A percentile compares a stretch with the other conserved stretches of the same genome.
These are phyloP conservation scores for Hycleus phaleratus DNA, from an alignment of 1,140 invertebrate species.

Conservation along the genomic window DNA sequence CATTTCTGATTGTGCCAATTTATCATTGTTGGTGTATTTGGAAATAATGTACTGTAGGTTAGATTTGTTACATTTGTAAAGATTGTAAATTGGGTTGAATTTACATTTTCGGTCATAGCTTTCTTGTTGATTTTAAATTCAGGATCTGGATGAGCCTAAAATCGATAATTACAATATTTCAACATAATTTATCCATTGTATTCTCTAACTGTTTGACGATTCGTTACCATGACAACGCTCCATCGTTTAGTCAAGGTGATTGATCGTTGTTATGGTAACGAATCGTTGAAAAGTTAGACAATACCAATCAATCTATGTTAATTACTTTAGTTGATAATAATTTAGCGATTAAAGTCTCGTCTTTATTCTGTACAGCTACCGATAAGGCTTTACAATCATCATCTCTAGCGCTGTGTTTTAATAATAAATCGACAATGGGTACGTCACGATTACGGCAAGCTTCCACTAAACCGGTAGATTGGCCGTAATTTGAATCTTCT, in stretches of 20 bases:
- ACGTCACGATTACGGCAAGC: slow-evolving; percentile 61
- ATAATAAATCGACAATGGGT: slow-evolving; percentile 59
- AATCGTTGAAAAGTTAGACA: too few relatives aligned
- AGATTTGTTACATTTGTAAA: slow-evolving; percentile 55
- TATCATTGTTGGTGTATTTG: slow-evolving; percentile 81
- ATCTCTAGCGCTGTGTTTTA: slow-evolving; percentile 82
- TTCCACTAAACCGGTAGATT: slow-evolving; percentile 60
- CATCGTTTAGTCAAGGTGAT: too few relatives aligned
- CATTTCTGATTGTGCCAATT: slow-evolving; percentile 88
- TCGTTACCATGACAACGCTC: too few relatives aligned
- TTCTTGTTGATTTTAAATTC: slow-evolving; percentile 85
- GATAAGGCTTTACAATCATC: slow-evolving; percentile 74
- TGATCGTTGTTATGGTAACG: too few relatives aligned
- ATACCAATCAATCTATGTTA: too few relatives aligned
- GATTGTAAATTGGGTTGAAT: slow-evolving; percentile 46
- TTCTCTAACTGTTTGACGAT: too few relatives aligned
- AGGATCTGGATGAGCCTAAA: slow-evolving; percentile 63
- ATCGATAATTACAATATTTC: too few relatives aligned
- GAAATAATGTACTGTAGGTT: slow-evolving; percentile 74
- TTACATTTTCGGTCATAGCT: slow-evolving; percentile 62
- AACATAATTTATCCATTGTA: too few relatives aligned
- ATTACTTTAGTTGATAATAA: slow-evolving; percentile 61
- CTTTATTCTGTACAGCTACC: slow-evolving; percentile 59
- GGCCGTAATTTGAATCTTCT: slow-evolving; percentile 41
- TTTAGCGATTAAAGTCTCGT: slow-evolving; percentile 66